phyloP scores from a whole-genome alignment of 2,888 invertebrate genomes.

The Ochropleura plecta region DNA sequence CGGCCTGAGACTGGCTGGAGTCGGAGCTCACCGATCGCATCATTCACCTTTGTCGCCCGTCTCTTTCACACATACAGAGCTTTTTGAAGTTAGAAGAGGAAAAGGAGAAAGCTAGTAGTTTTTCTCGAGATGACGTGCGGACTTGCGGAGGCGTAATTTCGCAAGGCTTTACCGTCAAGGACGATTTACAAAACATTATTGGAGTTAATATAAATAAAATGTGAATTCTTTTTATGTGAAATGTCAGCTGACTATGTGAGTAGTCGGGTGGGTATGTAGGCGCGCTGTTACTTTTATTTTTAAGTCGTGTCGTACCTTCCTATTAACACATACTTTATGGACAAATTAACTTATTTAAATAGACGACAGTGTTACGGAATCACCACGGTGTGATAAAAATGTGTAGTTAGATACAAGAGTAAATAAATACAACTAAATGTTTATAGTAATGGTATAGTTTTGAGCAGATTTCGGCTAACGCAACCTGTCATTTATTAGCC shows the following conservation, averaged over 20 bases:
- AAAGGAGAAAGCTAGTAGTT: conserved; percentile 70
- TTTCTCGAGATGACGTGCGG: conserved; percentile 74
- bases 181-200: conserved; percentile 82
- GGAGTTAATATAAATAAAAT: conserved; percentile 74
- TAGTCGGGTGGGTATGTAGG: conserved; percentile 64
- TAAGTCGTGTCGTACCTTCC: conserved; percentile 60
- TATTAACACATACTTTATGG: conserved; percentile 66
- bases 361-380: conserved; percentile 55
- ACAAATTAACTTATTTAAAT: conserved; percentile 59
- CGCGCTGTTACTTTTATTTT: conserved; percentile 71
- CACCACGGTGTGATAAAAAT: conserved; percentile 40
- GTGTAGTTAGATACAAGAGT: conserved; percentile 20
- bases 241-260: conserved; percentile 77
- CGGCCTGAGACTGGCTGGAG: conserved; percentile 88
- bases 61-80: conserved; percentile 73
- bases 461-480: not conserved
- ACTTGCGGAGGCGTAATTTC: conserved; percentile 81
- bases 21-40: conserved; percentile 76
- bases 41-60: conserved; percentile 76
- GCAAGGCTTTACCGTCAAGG: conserved; percentile 83
- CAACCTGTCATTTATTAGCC: not conserved
- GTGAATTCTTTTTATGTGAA: conserved; percentile 72
- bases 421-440: not conserved
- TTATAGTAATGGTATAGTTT: too few species aligned
- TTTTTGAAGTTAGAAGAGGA: conserved; percentile 73